These are phyloP conservation scores for Aphelenchoides fujianensis DNA, from an alignment of 1,140 invertebrate genomes.

Conservation along the genomic window DNA sequence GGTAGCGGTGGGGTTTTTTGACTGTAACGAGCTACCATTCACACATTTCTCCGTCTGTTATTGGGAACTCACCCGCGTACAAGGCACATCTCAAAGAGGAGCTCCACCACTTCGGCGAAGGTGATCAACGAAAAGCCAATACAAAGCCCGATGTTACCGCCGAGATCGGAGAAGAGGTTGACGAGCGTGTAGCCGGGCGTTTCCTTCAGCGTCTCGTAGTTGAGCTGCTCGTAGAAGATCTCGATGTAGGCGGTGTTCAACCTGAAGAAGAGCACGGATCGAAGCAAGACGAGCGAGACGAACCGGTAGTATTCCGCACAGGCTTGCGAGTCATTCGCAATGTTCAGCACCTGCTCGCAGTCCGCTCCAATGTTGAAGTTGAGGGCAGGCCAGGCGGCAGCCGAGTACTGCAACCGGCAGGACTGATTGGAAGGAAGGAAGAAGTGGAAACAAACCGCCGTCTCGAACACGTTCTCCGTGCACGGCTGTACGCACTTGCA, in stretches of 20 bases:
- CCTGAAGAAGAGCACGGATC: no score
- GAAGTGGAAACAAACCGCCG: no score
- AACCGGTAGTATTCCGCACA: slow-evolving; percentile 39
- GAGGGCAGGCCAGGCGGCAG: slow-evolving; percentile 59
- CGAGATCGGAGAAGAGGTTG: slow-evolving; percentile 62
- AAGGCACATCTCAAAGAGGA: slow-evolving; percentile 45
- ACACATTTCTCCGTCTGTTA: no score
- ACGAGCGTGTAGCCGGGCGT: slow-evolving; percentile 62
- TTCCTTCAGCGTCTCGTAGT: slow-evolving; percentile 60
- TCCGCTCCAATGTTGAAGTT: slow-evolving; percentile 62
- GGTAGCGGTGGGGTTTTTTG: slow-evolving; percentile 12
- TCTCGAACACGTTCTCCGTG: slow-evolving; percentile 62
- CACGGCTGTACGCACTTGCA: slow-evolving; percentile 53
- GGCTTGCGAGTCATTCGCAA: slow-evolving; percentile 41
- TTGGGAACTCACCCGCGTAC: no score
- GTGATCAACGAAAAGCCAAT: slow-evolving; percentile 63
- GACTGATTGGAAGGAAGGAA: no score
- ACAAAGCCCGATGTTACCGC: slow-evolving; percentile 62
- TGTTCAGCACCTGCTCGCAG: slow-evolving; percentile 35
- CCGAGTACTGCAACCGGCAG: no score
- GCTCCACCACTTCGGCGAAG: slow-evolving; percentile 54
- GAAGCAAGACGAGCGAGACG: no score
- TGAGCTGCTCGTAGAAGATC: slow-evolving; percentile 62
- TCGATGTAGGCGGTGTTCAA: slow-evolving; percentile 61
- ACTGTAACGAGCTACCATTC: no score